Evolutionary conservation across 30 jellyfish, hydroid and myxozoan genomes (phyloP).

Genomic region (Clytia hemisphaerica): DNA sequence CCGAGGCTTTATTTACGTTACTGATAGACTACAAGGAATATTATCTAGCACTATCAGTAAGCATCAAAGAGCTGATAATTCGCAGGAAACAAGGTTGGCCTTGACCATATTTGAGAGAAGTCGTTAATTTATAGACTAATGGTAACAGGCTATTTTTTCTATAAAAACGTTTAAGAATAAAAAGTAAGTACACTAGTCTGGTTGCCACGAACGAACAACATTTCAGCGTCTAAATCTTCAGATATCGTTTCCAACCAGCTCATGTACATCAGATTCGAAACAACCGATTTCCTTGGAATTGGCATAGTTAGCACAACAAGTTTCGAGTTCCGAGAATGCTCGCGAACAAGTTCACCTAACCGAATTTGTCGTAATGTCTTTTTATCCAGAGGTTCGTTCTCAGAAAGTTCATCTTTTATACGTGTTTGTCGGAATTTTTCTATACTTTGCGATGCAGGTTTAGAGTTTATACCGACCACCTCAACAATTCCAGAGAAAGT

Average conservation of each 20-base stretch:
- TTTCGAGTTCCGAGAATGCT: conserved; percentile 83
- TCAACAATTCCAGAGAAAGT: conserved; percentile 86
- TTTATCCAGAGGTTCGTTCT: conserved; percentile 61
- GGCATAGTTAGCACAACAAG: conserved; percentile 92
- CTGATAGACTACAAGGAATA: too few relatives aligned
- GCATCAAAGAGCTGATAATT: too few relatives aligned
- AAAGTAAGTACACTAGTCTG: conserved; percentile 93
- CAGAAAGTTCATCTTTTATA: conserved; percentile 50
- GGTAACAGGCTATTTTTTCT: too few relatives aligned
- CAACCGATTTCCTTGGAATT: conserved; percentile 63
- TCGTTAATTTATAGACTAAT: too few relatives aligned
- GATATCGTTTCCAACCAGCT: conserved; percentile 92
- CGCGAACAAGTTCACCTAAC: conserved; percentile 89
- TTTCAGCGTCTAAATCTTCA: conserved; percentile 75
- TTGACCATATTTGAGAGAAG: too few relatives aligned
- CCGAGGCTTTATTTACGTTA: too few relatives aligned
- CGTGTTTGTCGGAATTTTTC: conserved; percentile 41
- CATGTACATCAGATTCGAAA: conserved; percentile 73
- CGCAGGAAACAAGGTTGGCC: too few relatives aligned
- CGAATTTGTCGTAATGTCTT: conserved; percentile 92
- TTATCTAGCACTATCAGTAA: too few relatives aligned
- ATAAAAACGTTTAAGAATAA: conserved; percentile 58
- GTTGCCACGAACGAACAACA: conserved; percentile 82
- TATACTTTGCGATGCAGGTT: conserved; percentile 63
- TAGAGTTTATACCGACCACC: conserved; percentile 70